Evolutionary conservation across 2,888 invertebrate species (phyloP), one percentile per base, ranked within the genome.

Genomic region (Baronia brevicornis): DNA sequence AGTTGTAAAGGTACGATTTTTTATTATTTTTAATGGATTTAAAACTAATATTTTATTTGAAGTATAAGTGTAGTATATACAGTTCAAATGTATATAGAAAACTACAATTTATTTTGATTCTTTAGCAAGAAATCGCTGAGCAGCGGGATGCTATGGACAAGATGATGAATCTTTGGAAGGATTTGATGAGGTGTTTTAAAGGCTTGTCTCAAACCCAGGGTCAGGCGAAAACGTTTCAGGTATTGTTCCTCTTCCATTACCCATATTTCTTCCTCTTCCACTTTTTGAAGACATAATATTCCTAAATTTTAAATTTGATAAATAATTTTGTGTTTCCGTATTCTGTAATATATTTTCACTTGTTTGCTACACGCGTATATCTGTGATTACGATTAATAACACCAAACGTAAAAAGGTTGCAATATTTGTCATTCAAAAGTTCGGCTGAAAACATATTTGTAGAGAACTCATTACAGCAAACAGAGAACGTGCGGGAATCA

Each of bases 131-230:
- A 47, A 79, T 84, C 33, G 55, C 69, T 0, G 82, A 84, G 36
- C 82, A 84, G 46, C 61, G 82, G 3, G 82, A 80, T 29, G 73
- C 82, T 0, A 82, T 84, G 82, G 82, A 82, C 41, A 82, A 80
- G 48, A 84, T 82, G 82, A 82, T 82, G 82, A 74, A 77, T 31
- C 49, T 84, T 8, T 84, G 82, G 82, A 82, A 82, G 32, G 82
- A 84, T 26, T 48, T 82, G 39, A 84, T 84, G 82, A 60, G 77
- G 4, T 80, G 82, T 39, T 82, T 84, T 42, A 84, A 84, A 42
- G 69, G 73, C 2, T 54, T 75, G 24, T 67, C 77, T 5, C 68
- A 71, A 37, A 49, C 57, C 1, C 69, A 63, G 33, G 58, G 46
- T 2, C 60, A 61, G 22, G 67, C 68, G 13, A 74, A 71, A 43